Percentiles rank a stretch among this genome's conserved stretches.
phyloP scores from a whole-genome alignment of 2,888 invertebrate genomes.

The Epirrhoe alternata region DNA sequence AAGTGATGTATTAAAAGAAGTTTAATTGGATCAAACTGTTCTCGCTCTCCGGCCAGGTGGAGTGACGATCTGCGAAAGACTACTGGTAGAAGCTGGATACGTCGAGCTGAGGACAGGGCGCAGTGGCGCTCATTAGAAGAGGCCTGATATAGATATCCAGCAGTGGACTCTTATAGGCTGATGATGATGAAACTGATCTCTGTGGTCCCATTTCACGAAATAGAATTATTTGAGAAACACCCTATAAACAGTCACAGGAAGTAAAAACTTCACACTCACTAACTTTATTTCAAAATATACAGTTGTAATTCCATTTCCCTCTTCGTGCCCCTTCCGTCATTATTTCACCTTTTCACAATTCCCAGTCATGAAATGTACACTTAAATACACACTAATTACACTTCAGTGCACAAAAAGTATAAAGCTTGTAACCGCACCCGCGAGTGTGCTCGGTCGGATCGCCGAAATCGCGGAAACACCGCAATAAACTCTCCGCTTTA shows the following conservation, averaged over 20 bases:
- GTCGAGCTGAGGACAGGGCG: too few relatives aligned
- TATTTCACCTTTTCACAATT: slow-evolving; percentile 1
- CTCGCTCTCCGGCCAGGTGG: too few relatives aligned
- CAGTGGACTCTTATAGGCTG: too few relatives aligned
- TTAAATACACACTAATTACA: slow-evolving; percentile 37
- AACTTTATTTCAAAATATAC: not conserved
- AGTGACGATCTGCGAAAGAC: too few relatives aligned
- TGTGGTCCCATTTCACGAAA: too few relatives aligned
- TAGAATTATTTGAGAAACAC: not conserved
- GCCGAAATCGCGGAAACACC: slow-evolving; percentile 38
- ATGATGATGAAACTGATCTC: too few relatives aligned
- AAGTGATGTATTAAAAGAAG: too few relatives aligned
- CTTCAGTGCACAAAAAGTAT: slow-evolving; percentile 39
- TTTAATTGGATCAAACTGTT: too few relatives aligned
- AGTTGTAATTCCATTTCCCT: not conserved
- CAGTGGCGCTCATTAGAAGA: too few relatives aligned
- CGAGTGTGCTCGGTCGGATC: slow-evolving; percentile 30
- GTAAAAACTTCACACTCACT: not conserved
- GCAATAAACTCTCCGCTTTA: slow-evolving; percentile 56
- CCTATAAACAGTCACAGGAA: not conserved
- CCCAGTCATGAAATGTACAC: slow-evolving; percentile 6
- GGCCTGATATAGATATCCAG: too few relatives aligned
- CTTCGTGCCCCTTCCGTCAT: not conserved
- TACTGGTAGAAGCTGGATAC: too few relatives aligned
- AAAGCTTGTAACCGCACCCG: slow-evolving; percentile 34